A percentile compares a stretch with the other conserved stretches of the same genome.
These are phyloP conservation scores for Suillia variegata DNA, from an alignment of 2,888 invertebrate species.

Conservation along the genomic window DNA sequence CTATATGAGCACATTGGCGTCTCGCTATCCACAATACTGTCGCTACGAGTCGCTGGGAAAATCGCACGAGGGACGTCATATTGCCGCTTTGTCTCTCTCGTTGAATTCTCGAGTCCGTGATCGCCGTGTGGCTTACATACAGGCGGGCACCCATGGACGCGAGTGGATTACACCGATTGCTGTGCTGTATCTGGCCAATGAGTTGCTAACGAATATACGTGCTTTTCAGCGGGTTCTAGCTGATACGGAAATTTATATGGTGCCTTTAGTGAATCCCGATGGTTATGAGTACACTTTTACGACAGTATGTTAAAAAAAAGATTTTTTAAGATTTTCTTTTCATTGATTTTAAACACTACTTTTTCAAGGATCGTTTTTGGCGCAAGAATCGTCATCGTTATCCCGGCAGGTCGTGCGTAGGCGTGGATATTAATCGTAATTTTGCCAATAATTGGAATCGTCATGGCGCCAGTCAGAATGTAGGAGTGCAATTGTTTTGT, in stretches of 20 bases:
- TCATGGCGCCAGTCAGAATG: slow-evolving; percentile 63
- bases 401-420: slow-evolving; percentile 64
- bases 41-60: slow-evolving; percentile 55
- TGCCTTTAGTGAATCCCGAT: slow-evolving; percentile 60
- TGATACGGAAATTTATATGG: slow-evolving; percentile 54
- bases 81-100: slow-evolving; percentile 54
- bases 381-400: slow-evolving; percentile 71
- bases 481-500: slow-evolving; percentile 30
- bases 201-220: slow-evolving; percentile 66
- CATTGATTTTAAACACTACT: slow-evolving; percentile 3
- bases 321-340: not conserved
- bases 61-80: slow-evolving; percentile 54
- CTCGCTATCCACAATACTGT: slow-evolving; percentile 52
- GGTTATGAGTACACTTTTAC: slow-evolving; percentile 59
- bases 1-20: slow-evolving; percentile 52
- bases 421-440: slow-evolving; percentile 80
- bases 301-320: slow-evolving; percentile 40
- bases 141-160: slow-evolving; percentile 61
- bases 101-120: slow-evolving; percentile 43
- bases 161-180: slow-evolving; percentile 76
- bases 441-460: slow-evolving; percentile 72
- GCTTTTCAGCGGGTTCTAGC: slow-evolving; percentile 49
- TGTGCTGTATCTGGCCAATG: slow-evolving; percentile 70
- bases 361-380: slow-evolving; percentile 65
- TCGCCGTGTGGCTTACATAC: slow-evolving; percentile 56